phyloP scores from a whole-genome alignment of 1,140 invertebrate genomes.

The Drosophila lini region DNA sequence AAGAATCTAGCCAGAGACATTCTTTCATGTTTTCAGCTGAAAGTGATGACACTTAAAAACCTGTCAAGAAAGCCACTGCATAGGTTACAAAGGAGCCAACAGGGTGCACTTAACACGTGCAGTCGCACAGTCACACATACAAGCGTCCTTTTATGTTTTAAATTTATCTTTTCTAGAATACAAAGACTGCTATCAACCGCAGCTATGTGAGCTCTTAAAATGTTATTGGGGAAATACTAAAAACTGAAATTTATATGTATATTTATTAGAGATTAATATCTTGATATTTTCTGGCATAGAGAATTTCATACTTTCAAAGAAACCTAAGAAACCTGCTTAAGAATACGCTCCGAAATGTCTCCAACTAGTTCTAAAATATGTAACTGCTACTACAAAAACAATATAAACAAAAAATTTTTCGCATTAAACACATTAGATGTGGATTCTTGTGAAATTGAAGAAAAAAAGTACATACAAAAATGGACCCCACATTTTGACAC shows the following conservation, averaged over 20 bases:
- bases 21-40: not conserved
- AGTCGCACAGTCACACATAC: constrained; percentile 31
- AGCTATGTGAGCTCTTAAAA: constrained; percentile 10
- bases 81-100: constrained; percentile 22
- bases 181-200: constrained; percentile 31
- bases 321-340: not conserved
- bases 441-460: not conserved
- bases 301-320: not conserved
- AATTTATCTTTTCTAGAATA: constrained; percentile 37
- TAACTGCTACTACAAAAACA: not conserved
- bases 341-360: not conserved
- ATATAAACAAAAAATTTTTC: not conserved
- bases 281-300: not conserved
- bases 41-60: constrained; percentile 16
- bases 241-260: too few relatives aligned
- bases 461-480: constrained; percentile 5
- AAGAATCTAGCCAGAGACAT: not conserved
- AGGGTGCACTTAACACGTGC: constrained; percentile 11
- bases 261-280: not conserved
- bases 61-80: constrained; percentile 2
- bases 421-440: not conserved
- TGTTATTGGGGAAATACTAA: not conserved
- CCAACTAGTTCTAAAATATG: not conserved
- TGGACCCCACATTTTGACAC: not conserved
- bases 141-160: constrained; percentile 57